A percentile compares a stretch with the other conserved stretches of the same genome.
Conservation (phyloP, 2,888 invertebrate species). For the Cacoxenus indagator region DNA sequence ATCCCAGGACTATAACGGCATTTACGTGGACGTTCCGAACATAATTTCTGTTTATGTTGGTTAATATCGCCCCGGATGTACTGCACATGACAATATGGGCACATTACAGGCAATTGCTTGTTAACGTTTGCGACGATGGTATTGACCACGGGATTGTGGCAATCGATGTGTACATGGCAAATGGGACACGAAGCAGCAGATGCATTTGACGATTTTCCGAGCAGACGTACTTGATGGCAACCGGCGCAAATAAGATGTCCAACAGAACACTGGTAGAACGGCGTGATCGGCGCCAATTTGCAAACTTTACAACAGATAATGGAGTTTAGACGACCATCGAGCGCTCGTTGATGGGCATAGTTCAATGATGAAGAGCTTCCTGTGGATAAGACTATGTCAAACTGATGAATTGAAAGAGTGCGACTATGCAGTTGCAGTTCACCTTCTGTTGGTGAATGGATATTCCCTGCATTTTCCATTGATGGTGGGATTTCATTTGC, state of each 20-base stretch:
- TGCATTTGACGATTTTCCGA: conserved; percentile 33
- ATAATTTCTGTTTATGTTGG: background rate
- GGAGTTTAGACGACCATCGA: background rate
- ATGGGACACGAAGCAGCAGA: conserved; percentile 36
- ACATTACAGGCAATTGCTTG: background rate
- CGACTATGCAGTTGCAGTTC: too few species aligned
- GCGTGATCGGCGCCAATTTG: conserved; percentile 16
- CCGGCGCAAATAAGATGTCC: conserved; percentile 38
- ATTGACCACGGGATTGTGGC: conserved; percentile 25
- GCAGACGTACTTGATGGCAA: conserved; percentile 39
- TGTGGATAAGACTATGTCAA: background rate
- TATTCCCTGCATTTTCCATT: too few species aligned
- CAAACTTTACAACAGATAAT: conserved; percentile 30
- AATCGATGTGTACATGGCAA: conserved; percentile 35
- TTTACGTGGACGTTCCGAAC: background rate
- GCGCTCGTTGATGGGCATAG: background rate
- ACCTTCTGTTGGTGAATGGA: too few species aligned
- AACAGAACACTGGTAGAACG: conserved; percentile 28
- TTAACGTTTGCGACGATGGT: background rate
- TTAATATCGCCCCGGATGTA: conserved; percentile 24
- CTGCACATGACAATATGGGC: conserved; percentile 16
- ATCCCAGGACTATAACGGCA: conserved; percentile 38
- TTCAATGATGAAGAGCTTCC: background rate
- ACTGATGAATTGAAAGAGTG: background rate
- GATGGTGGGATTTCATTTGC: too few species aligned